Percentiles rank a stretch among this genome's conserved stretches.
Conservation (phyloP, 2,113 vertebrate species). For the Nesogale talazaci region DNA sequence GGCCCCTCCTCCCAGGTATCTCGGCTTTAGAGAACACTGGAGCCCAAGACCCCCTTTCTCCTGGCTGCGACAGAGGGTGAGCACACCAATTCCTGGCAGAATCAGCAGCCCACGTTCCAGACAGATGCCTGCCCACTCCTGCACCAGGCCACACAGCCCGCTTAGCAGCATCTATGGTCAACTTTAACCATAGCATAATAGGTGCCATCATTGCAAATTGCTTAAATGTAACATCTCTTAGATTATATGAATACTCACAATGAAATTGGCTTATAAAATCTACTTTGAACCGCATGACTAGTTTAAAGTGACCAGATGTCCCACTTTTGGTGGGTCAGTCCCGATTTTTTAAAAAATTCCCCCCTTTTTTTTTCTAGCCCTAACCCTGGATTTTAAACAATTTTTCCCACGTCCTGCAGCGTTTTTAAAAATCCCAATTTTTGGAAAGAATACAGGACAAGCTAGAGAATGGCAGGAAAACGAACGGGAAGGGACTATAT, state of each 20-base stretch:
- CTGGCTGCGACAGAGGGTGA: neutral
- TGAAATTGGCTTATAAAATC: neutral
- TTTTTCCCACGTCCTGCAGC: too few species aligned
- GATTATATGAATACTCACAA: neutral
- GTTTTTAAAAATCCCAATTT: too few species aligned
- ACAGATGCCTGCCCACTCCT: neutral
- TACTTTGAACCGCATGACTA: neutral
- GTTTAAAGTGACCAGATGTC: too few species aligned
- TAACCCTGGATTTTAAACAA: too few species aligned
- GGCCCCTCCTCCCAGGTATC: neutral
- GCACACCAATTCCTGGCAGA: neutral
- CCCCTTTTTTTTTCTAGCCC: too few species aligned
- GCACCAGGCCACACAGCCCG: too few species aligned
- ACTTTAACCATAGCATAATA: neutral
- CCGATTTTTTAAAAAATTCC: neutral
- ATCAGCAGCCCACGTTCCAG: slow-evolving; percentile 36
- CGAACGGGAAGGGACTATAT: too few species aligned
- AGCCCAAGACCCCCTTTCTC: neutral
- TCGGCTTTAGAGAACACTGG: neutral
- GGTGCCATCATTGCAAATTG: neutral
- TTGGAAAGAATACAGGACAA: too few species aligned
- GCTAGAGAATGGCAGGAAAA: too few species aligned
- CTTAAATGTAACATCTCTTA: neutral
- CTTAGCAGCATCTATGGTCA: neutral
- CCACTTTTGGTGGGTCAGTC: too few species aligned